Evolutionary conservation across 2,797 vertebrate genomes (phyloP).

Genomic region (Vultur gryphus): DNA sequence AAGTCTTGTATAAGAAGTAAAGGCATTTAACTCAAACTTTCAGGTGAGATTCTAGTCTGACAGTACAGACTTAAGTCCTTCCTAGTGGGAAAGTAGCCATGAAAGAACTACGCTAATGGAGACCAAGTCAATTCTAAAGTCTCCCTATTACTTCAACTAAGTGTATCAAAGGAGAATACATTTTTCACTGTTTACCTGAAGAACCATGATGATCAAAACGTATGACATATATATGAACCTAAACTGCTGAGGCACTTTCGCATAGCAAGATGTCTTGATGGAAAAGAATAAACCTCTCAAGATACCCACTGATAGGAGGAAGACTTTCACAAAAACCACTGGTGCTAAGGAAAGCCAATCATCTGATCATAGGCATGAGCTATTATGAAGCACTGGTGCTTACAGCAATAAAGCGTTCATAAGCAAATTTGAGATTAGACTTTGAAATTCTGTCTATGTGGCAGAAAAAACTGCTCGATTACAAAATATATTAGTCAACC

Average conservation of each 20-base stretch:
- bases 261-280: neutral
- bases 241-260: neutral
- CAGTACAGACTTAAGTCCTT: neutral
- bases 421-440: neutral
- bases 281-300: neutral
- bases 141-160: neutral
- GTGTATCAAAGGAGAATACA: neutral
- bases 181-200: neutral
- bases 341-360: neutral
- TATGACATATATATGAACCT: neutral
- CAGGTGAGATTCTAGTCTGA: neutral
- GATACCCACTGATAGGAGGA: neutral
- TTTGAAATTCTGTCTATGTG: neutral
- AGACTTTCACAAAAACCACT: neutral
- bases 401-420: neutral
- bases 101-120: neutral
- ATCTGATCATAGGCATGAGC: neutral
- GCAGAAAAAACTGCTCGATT: neutral
- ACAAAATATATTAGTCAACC: neutral
- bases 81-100: neutral
- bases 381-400: neutral
- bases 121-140: neutral
- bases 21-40: neutral
- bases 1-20: neutral
- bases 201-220: neutral